Base-by-base conservation (phyloP, 2,113 vertebrate species). In the Microcebus griseorufus region DNA sequence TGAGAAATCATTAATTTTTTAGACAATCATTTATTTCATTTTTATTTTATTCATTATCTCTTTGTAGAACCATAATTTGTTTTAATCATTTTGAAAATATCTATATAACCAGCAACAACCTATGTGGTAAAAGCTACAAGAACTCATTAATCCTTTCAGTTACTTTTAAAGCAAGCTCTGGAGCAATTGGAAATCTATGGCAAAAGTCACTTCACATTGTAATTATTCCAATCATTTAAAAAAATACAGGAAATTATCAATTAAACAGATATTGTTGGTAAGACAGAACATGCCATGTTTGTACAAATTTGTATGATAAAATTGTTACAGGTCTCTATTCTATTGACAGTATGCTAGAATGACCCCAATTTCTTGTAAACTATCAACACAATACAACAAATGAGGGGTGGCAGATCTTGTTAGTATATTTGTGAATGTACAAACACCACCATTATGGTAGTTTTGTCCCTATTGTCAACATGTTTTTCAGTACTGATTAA, bases 131-230 rank as follows among this genome's bases (percentile, higher is more conserved):
- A 98, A 98, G 18, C 48, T 96, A 75, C 25, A 76, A 48, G 95
- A 97, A 80, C 13, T 97, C 81, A 97, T 98, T 95, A 98, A 97
- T 97, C 32, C 62, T 97, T 96, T 93, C 27, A 94, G 51, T 90
- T 97, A 88, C 90, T 98, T 98, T 98, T 83, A 96, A 96, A 97
- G 37, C 8, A 97, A 88, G 37, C 58, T 87, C 32, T 60, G 92
- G 95, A 97, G 79, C n/a, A 97, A 90, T 39, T 94, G 12, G 37
- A 97, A 98, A 96, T 98, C 69, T 11, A 79, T 97, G 81, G 13
- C 82, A 90, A 98, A 98, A 93, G 73, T 96, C 94, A 94, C 9
- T 53, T 97, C 67, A 88, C 45, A 93, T 97, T 97, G 97, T 96
- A 97, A 97, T 48, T 90, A 90, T 96, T 97, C 48, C 70, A 92